Evolutionary conservation across 2,888 invertebrate species (phyloP).

Genomic region (Dolomedes plantarius): DNA sequence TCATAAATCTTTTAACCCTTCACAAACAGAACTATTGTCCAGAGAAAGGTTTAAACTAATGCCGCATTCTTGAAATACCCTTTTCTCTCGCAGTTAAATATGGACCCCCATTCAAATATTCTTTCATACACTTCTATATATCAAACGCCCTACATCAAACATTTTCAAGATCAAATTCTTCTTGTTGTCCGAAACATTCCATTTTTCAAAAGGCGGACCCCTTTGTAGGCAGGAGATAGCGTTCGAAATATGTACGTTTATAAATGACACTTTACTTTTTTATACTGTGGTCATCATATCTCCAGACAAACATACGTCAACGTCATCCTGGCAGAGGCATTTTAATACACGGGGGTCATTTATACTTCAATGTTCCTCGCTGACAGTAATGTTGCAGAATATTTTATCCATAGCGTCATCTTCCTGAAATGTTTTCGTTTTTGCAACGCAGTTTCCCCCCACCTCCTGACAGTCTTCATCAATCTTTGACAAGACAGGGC

Average conservation of each 20-base stretch:
- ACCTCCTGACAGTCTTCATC: not conserved
- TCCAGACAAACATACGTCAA: slow-evolving; percentile 6
- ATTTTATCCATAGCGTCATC: not conserved
- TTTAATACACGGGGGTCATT: slow-evolving; percentile 32
- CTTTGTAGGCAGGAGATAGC: not conserved
- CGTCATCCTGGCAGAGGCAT: slow-evolving; percentile 18
- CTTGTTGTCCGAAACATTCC: slow-evolving; percentile 32
- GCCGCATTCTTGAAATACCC: no score
- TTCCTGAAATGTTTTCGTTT: not conserved
- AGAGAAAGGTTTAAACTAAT: not conserved
- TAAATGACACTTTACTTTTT: slow-evolving; percentile 21
- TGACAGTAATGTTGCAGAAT: slow-evolving; percentile 8
- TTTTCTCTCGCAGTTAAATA: not conserved
- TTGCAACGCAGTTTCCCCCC: not conserved
- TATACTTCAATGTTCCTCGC: slow-evolving; percentile 17
- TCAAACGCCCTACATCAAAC: not conserved
- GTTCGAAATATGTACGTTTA: not conserved
- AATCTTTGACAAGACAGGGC: not conserved
- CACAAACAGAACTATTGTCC: not conserved
- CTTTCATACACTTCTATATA: not conserved
- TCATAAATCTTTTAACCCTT: not conserved
- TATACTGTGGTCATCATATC: slow-evolving; percentile 10
- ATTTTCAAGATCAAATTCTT: slow-evolving; percentile 27
- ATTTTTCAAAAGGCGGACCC: slow-evolving; percentile 38
- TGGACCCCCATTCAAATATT: not conserved